Evolutionary conservation across 2,113 vertebrate genomes (phyloP), one percentile per base, ranked within the genome.

Genomic region (Emydura subglobosa): DNA sequence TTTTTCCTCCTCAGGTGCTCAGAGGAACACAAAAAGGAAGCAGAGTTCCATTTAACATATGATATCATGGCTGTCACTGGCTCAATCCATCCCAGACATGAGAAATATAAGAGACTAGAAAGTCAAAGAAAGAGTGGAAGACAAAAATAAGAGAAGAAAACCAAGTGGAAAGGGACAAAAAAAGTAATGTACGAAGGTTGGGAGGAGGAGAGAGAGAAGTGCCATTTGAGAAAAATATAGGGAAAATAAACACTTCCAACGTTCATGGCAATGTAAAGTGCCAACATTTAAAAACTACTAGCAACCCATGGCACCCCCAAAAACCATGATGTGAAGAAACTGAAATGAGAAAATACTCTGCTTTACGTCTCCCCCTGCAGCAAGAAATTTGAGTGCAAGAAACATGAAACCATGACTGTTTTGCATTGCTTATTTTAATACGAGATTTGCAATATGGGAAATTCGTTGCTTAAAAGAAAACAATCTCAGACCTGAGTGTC

Each of bases 381-480:
- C 39, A 83, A 95, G 91, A 93, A 44, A 72, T 5, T 39, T 4
- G 0, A 6, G 49, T 42, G 53, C 53, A 12, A 34, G 90, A 94
- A 94, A 57, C 87, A 89, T 2, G 59, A 53, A 87, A 90, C 1
- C 22, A 29, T 65, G 79, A 90, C 14, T 29, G 50, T 59, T 57
- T 29, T 22, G 39, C 68, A 39, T 59, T 87, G 86, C 65, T 85
- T 55, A 34, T 85, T 92, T 19, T 81, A 89, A 93, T 21, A 21
- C 50, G 34, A 3, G 65, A 86, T 25, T 59, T 17, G 53, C 54
- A 85, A 44, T 42, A 59, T 27, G 44, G 55, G 90, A 89, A 16
- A 47, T 87, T 31, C 16, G 50, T 5, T 8, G 34, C 61, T 68
- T 31, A 76, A 91, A 79, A n/a, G 85, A 93, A 89, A n/a, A 34